Conservation (phyloP, 2,113 vertebrate genomes). For the Zootoca vivipara region DNA sequence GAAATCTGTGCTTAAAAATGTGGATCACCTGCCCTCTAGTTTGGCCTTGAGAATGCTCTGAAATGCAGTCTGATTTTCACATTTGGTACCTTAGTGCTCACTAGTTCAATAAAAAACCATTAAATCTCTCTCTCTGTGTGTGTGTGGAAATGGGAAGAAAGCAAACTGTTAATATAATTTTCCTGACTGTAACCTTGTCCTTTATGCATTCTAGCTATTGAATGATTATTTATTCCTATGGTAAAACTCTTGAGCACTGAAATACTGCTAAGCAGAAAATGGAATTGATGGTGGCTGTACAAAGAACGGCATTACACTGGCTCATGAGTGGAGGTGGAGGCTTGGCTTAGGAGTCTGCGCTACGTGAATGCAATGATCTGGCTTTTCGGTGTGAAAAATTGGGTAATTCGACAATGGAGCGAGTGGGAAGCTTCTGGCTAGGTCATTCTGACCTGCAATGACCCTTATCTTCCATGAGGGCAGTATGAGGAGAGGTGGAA, state of each 20-base stretch:
- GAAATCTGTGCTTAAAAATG: neutral
- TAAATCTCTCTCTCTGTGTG: neutral
- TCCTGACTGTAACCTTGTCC: conserved; percentile 9
- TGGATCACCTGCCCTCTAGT: neutral
- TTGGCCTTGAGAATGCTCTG: neutral
- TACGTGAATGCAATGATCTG: neutral
- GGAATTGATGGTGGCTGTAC: conserved; percentile 7
- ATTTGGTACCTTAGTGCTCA: neutral
- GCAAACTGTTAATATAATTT: conserved; percentile 40
- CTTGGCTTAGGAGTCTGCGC: neutral
- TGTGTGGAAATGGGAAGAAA: conserved; percentile 4
- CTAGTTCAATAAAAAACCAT: neutral
- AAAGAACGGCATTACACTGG: neutral
- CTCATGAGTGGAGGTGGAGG: neutral
- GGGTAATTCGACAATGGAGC: conserved; percentile 16
- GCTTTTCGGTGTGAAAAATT: conserved; percentile 22
- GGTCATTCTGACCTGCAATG: conserved; percentile 15
- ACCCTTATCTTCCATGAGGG: conserved; percentile 1
- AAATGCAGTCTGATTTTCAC: neutral
- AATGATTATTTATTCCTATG: neutral
- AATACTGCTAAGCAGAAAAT: conserved; percentile 1
- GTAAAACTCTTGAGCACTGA: conserved; percentile 15
- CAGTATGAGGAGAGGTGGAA: conserved; percentile 19
- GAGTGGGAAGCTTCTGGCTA: conserved; percentile 20
- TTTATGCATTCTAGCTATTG: conserved; percentile 27